Evolutionary conservation across 2,797 vertebrate genomes (phyloP).

Genomic region (Eurystomus glaucurus): DNA sequence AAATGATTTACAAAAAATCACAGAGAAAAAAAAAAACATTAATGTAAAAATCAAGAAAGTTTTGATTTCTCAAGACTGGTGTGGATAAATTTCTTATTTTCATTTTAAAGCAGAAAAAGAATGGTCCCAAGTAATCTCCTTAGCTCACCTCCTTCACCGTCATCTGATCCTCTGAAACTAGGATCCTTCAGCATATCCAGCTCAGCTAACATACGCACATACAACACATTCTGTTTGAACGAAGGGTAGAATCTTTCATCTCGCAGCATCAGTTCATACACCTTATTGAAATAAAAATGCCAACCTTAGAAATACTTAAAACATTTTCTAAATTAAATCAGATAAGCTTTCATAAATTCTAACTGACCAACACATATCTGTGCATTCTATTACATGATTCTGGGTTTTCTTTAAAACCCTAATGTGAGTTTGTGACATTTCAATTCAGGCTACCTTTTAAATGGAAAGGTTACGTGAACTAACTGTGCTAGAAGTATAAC

Average conservation of each 20-base stretch:
- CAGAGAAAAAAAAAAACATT: neutral
- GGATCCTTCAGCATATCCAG: slow-evolving; percentile 99
- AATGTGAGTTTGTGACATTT: neutral
- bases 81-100: neutral
- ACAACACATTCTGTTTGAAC: slow-evolving; percentile 94
- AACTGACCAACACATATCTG: neutral
- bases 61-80: neutral
- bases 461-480: neutral
- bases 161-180: slow-evolving; percentile 96
- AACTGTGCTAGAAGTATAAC: neutral
- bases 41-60: neutral
- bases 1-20: neutral
- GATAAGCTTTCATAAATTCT: neutral
- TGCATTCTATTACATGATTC: neutral
- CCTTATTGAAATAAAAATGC: slow-evolving; percentile 81
- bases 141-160: slow-evolving; percentile 91
- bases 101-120: neutral
- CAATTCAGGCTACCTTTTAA: neutral
- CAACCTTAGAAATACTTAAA: neutral
- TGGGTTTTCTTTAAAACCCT: neutral
- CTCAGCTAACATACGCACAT: slow-evolving; percentile 97
- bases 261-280: slow-evolving; percentile 96
- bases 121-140: neutral
- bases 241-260: slow-evolving; percentile 97
- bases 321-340: neutral